Percentiles rank a stretch among this genome's conserved stretches.
Conservation (phyloP, 1,140 invertebrate species). For the Anastrepha obliqua region DNA sequence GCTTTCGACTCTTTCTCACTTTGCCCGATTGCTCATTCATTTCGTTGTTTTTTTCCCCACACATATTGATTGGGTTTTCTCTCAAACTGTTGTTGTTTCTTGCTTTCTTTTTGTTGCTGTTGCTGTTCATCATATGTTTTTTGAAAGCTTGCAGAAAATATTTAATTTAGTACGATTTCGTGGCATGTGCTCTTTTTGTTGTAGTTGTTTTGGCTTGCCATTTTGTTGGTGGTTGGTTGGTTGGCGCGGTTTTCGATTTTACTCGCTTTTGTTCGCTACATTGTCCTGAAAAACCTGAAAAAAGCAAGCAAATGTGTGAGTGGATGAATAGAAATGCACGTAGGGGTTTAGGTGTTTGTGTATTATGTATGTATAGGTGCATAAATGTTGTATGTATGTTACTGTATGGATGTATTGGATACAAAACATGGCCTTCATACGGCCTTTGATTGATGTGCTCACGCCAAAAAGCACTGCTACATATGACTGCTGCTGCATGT, state of each 20-base stretch:
- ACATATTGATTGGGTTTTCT: not conserved
- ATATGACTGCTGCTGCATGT: no score
- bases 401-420: no score
- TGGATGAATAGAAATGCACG: not conserved
- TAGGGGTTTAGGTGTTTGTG: no score
- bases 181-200: not conserved
- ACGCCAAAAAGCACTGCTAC: no score
- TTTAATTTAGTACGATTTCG: constrained; percentile 43
- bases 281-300: not conserved
- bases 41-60: not conserved
- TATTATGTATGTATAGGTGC: no score
- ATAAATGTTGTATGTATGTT: no score
- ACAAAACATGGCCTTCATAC: no score
- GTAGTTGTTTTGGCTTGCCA: not conserved
- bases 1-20: not conserved
- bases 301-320: not conserved
- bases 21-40: not conserved
- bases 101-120: not conserved
- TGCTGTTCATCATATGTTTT: not conserved
- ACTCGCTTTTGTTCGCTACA: not conserved
- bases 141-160: constrained; percentile 31
- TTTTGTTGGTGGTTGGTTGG: not conserved
- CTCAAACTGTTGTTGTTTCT: not conserved
- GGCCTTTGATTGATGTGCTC: no score
- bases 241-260: not conserved